These are phyloP conservation scores for Metopolophium dirhodum DNA, from an alignment of 1,140 invertebrate species.

Conservation along the genomic window DNA sequence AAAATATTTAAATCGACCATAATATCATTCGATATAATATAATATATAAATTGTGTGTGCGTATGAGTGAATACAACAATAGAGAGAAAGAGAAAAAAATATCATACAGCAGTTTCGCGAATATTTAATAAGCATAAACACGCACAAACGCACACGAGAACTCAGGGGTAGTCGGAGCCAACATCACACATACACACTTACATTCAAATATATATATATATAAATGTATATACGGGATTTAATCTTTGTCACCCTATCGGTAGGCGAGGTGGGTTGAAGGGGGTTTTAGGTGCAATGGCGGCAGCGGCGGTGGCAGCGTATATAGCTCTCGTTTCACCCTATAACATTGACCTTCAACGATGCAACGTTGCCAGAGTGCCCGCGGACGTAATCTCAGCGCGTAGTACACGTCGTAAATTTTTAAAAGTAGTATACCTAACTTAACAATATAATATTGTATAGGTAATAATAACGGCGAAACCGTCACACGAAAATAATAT, in stretches of 20 bases:
- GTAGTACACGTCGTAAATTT: neutral
- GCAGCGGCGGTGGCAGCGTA: neutral
- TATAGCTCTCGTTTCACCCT: conserved; percentile 51
- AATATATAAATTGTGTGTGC: neutral
- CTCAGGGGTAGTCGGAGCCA: neutral
- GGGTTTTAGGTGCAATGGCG: conserved; percentile 53
- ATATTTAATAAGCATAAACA: conserved; percentile 8
- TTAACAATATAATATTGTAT: neutral
- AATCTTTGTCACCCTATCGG: conserved; percentile 55
- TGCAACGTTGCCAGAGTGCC: conserved; percentile 47
- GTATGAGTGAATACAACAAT: neutral
- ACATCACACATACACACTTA: neutral
- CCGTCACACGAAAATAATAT: neutral
- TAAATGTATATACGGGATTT: conserved; percentile 19
- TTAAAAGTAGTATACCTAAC: neutral
- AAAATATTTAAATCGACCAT: conserved; percentile 34
- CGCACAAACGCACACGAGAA: neutral
- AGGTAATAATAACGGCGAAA: conserved; percentile 12
- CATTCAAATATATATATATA: neutral
- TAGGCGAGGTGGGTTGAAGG: neutral
- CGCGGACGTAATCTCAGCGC: conserved; percentile 39
- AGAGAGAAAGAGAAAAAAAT: conserved; percentile 1
- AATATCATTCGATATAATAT: conserved; percentile 8
- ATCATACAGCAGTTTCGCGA: conserved; percentile 3
- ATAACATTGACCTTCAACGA: conserved; percentile 56